phyloP scores from a whole-genome alignment of 30 jellyfish, hydroid and myxozoan genomes.

The Morbakka virulenta region DNA sequence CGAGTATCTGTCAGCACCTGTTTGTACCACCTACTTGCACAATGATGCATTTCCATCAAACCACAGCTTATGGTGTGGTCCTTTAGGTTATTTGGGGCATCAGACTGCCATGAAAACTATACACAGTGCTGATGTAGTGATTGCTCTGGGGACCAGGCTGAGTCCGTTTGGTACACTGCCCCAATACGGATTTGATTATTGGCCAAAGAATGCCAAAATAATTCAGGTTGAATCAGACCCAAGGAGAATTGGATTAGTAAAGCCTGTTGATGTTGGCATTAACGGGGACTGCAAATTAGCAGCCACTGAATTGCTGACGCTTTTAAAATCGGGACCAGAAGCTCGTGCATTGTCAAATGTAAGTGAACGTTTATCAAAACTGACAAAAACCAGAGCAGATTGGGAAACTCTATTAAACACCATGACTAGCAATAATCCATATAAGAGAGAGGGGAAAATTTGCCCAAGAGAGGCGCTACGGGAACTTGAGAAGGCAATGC shows the following conservation, averaged over 20 bases:
- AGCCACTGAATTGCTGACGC: constrained; percentile 38
- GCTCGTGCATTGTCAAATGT: constrained; percentile 43
- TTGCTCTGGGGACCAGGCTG: constrained; percentile 80
- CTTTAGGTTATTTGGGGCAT: constrained; percentile 74
- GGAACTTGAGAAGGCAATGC: constrained; percentile 81
- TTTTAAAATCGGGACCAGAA: constrained; percentile 36
- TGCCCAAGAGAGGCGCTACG: constrained; percentile 68
- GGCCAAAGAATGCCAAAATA: constrained; percentile 82
- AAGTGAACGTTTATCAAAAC: constrained; percentile 46
- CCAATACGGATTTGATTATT: constrained; percentile 70
- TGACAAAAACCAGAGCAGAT: constrained; percentile 37
- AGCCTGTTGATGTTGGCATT: constrained; percentile 65
- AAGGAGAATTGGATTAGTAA: constrained; percentile 65
- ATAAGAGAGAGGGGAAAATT: constrained; percentile 54
- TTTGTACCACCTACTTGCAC: constrained; percentile 73
- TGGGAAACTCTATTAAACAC: constrained; percentile 62
- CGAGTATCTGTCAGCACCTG: constrained; percentile 68
- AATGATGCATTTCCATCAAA: constrained; percentile 83
- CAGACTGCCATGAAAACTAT: constrained; percentile 78
- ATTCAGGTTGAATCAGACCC: constrained; percentile 79
- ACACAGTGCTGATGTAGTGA: constrained; percentile 72
- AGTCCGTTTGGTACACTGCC: constrained; percentile 82
- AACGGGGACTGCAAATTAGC: constrained; percentile 73
- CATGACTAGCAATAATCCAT: constrained; percentile 49
- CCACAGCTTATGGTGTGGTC: constrained; percentile 82